A percentile compares a stretch with the other conserved stretches of the same genome.
These are phyloP conservation scores for Florisuga fusca DNA, from an alignment of 2,797 vertebrate genomes.

Conservation along the genomic window DNA sequence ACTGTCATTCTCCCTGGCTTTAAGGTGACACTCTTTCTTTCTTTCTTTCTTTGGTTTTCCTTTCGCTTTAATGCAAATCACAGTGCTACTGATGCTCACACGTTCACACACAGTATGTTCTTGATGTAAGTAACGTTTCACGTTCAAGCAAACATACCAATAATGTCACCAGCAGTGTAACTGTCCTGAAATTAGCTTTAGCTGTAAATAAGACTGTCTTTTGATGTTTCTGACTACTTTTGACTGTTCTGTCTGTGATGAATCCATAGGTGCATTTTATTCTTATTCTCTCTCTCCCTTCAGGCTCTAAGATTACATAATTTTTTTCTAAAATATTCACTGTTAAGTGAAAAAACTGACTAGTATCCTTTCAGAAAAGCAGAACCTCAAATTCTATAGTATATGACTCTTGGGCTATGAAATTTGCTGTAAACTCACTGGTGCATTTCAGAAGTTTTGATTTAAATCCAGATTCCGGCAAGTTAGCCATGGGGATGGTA, in stretches of 20 bases:
- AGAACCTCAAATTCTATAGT: neutral
- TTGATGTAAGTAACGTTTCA: neutral
- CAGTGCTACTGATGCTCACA: neutral
- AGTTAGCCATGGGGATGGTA: neutral
- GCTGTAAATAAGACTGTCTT: conserved; percentile 1
- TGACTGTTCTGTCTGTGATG: neutral
- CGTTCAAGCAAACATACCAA: neutral
- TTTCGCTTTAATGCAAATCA: neutral
- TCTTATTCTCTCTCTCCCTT: neutral
- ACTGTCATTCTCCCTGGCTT: neutral
- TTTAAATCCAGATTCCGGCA: neutral
- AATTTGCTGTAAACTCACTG: neutral
- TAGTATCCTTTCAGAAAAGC: neutral
- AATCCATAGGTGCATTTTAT: conserved; percentile 6
- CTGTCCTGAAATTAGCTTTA: neutral
- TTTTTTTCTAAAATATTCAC: neutral
- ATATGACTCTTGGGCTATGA: neutral
- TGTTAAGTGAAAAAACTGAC: neutral
- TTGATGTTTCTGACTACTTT: conserved; percentile 22
- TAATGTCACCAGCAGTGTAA: neutral
- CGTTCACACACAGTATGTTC: neutral
- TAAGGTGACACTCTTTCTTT: neutral
- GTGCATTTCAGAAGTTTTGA: neutral
- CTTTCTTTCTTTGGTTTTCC: neutral
- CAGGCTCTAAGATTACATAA: neutral